Evolutionary conservation across 2,113 vertebrate genomes (phyloP).

Genomic region (Carassius carassius): DNA sequence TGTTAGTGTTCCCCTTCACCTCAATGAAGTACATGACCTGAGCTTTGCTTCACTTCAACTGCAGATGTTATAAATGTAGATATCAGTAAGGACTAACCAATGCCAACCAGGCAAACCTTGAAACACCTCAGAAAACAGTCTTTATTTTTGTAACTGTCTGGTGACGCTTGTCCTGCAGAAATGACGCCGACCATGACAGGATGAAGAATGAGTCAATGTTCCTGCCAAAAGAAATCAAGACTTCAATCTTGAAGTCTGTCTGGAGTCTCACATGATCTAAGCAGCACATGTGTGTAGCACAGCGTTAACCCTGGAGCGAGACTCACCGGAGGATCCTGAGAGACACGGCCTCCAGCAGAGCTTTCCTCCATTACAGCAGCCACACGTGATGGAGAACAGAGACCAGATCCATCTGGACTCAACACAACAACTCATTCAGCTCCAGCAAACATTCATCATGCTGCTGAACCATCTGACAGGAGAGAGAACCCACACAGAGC

Average conservation of each 20-base stretch:
- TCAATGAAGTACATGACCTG: background rate
- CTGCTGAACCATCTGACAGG: slow-evolving; percentile 15
- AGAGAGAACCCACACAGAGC: background rate
- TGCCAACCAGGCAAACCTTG: background rate
- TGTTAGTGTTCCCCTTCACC: background rate
- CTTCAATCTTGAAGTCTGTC: background rate
- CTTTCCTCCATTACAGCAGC: background rate
- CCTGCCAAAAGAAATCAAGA: background rate
- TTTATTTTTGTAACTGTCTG: background rate
- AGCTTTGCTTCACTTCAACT: background rate
- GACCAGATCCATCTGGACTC: background rate
- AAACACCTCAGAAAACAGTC: background rate
- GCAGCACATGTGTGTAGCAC: background rate
- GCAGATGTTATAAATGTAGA: background rate
- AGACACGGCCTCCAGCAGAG: background rate
- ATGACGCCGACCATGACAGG: background rate
- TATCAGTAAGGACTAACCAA: background rate
- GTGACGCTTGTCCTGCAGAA: background rate
- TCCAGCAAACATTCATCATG: slow-evolving; percentile 20
- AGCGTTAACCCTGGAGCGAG: background rate
- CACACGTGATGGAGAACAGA: slow-evolving; percentile 26
- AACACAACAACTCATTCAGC: slow-evolving; percentile 7
- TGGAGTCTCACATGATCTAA: background rate
- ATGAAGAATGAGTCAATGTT: background rate
- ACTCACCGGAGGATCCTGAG: background rate